Evolutionary conservation across 2,113 vertebrate genomes (phyloP).

Genomic region (Dipodomys spectabilis): DNA sequence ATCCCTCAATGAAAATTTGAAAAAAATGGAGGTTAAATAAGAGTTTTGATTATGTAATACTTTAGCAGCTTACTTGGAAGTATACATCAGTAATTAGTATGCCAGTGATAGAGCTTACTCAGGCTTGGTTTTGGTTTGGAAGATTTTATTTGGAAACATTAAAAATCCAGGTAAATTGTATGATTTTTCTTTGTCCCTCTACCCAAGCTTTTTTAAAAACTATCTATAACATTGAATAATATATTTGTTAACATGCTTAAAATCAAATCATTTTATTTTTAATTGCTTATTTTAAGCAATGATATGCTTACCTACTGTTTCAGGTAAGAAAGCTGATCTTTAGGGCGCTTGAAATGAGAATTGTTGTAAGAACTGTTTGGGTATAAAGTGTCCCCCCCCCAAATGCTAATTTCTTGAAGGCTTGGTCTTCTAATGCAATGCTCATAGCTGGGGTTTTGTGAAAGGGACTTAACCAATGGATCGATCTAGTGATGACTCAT

Average conservation of each 20-base stretch:
- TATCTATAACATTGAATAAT: background rate
- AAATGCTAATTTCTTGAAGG: background rate
- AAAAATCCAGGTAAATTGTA: background rate
- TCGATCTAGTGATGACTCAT: background rate
- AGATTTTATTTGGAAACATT: background rate
- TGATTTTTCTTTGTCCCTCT: background rate
- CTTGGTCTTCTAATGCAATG: background rate
- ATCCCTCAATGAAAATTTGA: background rate
- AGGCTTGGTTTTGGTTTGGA: background rate
- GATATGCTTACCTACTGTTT: background rate
- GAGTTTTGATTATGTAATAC: too few species aligned
- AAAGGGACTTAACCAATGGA: background rate
- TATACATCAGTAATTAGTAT: too few species aligned
- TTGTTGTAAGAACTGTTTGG: background rate
- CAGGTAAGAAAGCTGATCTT: constrained; percentile 20
- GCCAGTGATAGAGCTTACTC: background rate
- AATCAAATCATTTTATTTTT: background rate
- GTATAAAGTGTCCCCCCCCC: background rate
- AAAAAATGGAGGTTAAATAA: background rate
- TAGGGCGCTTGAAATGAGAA: background rate
- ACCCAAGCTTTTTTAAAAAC: background rate
- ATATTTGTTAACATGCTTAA: background rate
- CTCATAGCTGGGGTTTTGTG: too few species aligned
- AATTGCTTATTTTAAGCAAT: constrained; percentile 33
- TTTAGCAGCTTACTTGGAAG: too few species aligned